Evolutionary conservation across 2,797 vertebrate species (phyloP), one percentile per base, ranked within the genome.

Genomic region (Molossus molossus): DNA sequence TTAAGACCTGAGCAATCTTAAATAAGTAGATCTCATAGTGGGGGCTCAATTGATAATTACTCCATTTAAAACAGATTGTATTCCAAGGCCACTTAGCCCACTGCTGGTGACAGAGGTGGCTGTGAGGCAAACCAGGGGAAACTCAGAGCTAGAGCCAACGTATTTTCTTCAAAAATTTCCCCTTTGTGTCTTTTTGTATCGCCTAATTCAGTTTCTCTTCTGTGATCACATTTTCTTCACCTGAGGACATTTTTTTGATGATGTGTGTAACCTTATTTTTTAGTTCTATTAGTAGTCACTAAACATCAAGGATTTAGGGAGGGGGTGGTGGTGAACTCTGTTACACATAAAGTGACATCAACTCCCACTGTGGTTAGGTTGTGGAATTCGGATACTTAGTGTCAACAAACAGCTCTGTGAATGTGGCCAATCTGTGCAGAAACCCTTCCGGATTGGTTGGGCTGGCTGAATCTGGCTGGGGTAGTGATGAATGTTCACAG

Each of bases 261-360:
- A 60, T 33, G 6, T 64, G 12, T 69, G 23, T 45, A 81, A 55
- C 6, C 12, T 95, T 75, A 73, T 58, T 79, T 81, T 92, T 80
- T 76, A 57, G 4, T 58, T 67, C 83, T 82, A 75, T 58, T 37
- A 29, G 37, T 48, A 91, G 62, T 72, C 53, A 69, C 48, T 83
- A 90, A 69, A 21, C 29, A 15, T 50, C 65, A 76, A 20, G 65
- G 45, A 29, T 57, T 65, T 62, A 10, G 20, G 25, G 21, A 20
- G 25, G 8, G 45, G 27, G 5, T 1, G 13, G 45, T 81, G 10
- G 25, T 11, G 48, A 83, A 67, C 45, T 87, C 27, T 62, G 33
- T 55, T 95, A 55, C n/a, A 83, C 82, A 45, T 25, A 72, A 92
- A 25, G 77, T 81, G 55, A 73, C 60, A 62, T 87, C 58, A 76